phyloP scores from a whole-genome alignment of 2,797 vertebrate species.

The Synaphobranchus kaupii region DNA sequence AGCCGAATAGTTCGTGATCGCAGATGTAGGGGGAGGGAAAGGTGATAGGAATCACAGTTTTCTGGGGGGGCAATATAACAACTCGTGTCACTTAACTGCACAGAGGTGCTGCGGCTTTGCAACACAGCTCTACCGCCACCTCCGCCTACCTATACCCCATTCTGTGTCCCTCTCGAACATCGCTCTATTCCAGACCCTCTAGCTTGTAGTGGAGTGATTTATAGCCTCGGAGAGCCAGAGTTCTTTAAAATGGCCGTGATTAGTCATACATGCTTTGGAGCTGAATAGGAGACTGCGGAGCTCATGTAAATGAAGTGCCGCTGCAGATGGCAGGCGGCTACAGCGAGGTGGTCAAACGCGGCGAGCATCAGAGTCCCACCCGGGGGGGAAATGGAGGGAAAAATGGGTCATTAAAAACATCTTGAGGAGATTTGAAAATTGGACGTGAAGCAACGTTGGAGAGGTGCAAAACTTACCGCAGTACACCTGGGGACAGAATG shows the following conservation, averaged over 20 bases:
- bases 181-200: constrained; percentile 73
- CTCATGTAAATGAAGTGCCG: constrained; percentile 75
- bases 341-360: constrained; percentile 73
- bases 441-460: constrained; percentile 4
- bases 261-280: constrained; percentile 76
- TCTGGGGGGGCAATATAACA: background rate
- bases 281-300: constrained; percentile 56
- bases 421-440: constrained; percentile 39
- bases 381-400: constrained; percentile 68
- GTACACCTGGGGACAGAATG: constrained; percentile 45
- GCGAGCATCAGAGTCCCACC: constrained; percentile 61
- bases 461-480: background rate
- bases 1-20: constrained; percentile 38
- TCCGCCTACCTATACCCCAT: constrained; percentile 41
- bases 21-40: constrained; percentile 37
- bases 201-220: constrained; percentile 75
- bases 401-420: constrained; percentile 71
- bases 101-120: background rate
- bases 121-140: background rate
- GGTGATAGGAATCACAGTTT: constrained; percentile 8
- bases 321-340: constrained; percentile 66
- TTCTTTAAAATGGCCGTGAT: constrained; percentile 81
- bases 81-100: background rate
- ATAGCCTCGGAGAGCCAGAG: constrained; percentile 72
- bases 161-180: constrained; percentile 57